Conservation (phyloP, 2,113 vertebrate species). For the Piaya cayana region DNA sequence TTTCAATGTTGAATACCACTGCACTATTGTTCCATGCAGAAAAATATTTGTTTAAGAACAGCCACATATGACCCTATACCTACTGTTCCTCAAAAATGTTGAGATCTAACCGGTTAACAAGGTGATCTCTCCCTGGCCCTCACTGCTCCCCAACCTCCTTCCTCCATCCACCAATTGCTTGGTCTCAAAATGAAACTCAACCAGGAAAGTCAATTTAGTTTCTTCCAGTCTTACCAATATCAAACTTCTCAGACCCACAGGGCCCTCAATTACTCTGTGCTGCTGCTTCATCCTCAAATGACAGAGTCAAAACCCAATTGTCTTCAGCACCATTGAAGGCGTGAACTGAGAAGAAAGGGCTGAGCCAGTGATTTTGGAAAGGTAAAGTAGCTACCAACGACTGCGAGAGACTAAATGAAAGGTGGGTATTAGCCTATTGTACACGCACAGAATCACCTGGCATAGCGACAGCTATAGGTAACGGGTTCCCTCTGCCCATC, state of each 20-base stretch:
- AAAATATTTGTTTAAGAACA: not conserved
- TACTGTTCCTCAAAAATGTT: not conserved
- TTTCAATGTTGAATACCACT: not conserved
- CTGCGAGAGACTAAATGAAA: not conserved
- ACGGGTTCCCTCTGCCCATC: not conserved
- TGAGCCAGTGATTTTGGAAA: not conserved
- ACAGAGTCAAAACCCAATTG: accelerated
- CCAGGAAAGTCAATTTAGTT: not conserved
- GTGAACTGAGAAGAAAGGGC: not conserved
- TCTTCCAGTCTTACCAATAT: not conserved
- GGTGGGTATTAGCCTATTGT: not conserved
- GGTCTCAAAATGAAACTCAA: not conserved
- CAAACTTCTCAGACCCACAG: not conserved
- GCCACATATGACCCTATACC: accelerated
- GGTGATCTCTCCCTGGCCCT: not conserved
- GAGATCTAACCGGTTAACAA: not conserved
- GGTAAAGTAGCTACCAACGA: not conserved
- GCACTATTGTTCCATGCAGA: not conserved
- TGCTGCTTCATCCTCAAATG: not conserved
- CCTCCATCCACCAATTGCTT: not conserved
- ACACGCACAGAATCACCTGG: not conserved
- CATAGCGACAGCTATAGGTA: accelerated
- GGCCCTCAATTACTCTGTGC: not conserved
- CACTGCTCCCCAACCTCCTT: not conserved
- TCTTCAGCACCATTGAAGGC: accelerated